Conservation (phyloP, 2,797 vertebrate genomes). For the Hydrophis major region DNA sequence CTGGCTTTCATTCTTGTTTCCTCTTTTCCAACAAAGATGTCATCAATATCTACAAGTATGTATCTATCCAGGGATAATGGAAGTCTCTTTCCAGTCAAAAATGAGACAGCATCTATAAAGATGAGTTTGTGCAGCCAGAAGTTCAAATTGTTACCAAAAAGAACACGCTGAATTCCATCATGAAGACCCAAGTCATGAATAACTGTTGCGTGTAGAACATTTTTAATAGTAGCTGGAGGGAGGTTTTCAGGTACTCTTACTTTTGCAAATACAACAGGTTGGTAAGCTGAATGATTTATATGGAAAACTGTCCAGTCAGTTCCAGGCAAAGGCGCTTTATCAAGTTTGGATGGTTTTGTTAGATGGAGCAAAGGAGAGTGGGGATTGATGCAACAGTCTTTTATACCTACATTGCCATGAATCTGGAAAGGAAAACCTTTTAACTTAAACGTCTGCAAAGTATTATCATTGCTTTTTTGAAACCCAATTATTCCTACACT, state of each 20-base stretch:
- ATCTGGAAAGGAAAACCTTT: constrained; percentile 86
- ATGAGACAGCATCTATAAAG: constrained; percentile 91
- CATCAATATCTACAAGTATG: constrained; percentile 95
- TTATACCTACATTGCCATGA: constrained; percentile 84
- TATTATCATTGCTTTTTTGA: constrained; percentile 87
- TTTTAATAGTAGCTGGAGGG: constrained; percentile 63
- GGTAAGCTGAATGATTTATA: constrained; percentile 89
- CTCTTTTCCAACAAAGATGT: constrained; percentile 97
- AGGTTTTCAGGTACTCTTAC: constrained; percentile 73
- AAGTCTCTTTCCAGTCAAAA: constrained; percentile 89
- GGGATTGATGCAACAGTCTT: constrained; percentile 90
- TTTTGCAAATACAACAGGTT: constrained; percentile 89
- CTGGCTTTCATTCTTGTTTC: constrained; percentile 94
- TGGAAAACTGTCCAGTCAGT: constrained; percentile 94
- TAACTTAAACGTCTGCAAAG: constrained; percentile 78
- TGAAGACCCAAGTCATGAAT: constrained; percentile 91
- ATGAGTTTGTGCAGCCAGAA: constrained; percentile 97
- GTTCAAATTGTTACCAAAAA: constrained; percentile 91
- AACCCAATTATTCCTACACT: constrained; percentile 92
- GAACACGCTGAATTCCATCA: constrained; percentile 91
- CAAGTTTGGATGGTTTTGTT: constrained; percentile 85
- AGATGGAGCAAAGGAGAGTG: constrained; percentile 87
- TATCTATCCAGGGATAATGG: constrained; percentile 89
- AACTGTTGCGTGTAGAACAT: constrained; percentile 81
- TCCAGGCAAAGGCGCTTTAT: constrained; percentile 83